phyloP scores from a whole-genome alignment of 2,113 vertebrate species.

The Semicossyphus pulcher region DNA sequence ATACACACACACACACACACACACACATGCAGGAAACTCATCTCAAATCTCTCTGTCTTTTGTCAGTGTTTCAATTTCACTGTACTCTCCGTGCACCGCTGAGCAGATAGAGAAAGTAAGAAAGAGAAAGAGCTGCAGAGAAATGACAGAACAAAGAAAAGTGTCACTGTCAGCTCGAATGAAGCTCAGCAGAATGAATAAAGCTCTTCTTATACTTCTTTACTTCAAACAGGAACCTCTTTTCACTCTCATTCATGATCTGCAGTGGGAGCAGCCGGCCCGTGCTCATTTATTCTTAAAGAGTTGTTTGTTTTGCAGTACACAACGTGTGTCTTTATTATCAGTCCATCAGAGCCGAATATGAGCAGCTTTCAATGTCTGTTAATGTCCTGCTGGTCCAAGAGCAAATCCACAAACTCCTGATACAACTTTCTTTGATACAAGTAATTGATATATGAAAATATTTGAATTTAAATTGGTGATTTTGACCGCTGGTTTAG shows the following conservation, averaged over 20 bases:
- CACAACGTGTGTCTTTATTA: no score
- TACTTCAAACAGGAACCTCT: conserved; percentile 16
- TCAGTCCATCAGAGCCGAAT: background rate
- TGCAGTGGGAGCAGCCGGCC: background rate
- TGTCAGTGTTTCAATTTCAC: conserved; percentile 65
- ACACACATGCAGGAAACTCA: conserved; percentile 27
- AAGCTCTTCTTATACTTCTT: conserved; percentile 20
- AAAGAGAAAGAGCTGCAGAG: conserved; percentile 14
- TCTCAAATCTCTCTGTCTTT: conserved; percentile 35
- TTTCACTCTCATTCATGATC: conserved; percentile 1
- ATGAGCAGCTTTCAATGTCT: no score
- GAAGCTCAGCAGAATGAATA: conserved; percentile 24
- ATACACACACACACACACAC: conserved; percentile 21
- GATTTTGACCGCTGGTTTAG: no score
- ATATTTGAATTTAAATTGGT: no score
- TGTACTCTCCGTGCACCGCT: conserved; percentile 48
- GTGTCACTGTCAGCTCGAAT: conserved; percentile 33
- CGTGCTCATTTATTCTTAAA: background rate
- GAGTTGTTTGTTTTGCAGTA: conserved; percentile 3
- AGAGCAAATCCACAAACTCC: no score
- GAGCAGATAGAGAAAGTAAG: conserved; percentile 37
- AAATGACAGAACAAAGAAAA: conserved; percentile 42
- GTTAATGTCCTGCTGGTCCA: no score
- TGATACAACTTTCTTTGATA: no score
- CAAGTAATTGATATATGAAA: no score